Conservation (phyloP, 2,888 invertebrate genomes). For the Endotricha flammealis region DNA sequence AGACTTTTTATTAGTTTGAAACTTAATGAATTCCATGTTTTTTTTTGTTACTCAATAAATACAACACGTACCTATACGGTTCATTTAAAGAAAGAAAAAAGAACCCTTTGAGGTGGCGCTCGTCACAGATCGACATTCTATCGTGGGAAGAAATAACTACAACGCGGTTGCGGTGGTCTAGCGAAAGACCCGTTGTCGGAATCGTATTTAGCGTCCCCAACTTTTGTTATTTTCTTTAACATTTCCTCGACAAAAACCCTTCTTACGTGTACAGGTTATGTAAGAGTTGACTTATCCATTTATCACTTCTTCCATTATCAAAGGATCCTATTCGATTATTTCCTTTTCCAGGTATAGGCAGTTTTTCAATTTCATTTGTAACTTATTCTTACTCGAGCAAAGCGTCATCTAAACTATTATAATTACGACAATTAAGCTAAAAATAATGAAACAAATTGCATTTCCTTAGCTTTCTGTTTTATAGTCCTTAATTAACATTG, state of each 20-base stretch:
- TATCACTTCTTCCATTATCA: background rate
- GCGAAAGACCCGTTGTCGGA: background rate
- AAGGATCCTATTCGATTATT: no score
- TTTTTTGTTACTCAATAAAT: background rate
- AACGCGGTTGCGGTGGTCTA: background rate
- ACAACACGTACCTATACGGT: background rate
- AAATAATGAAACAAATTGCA: background rate
- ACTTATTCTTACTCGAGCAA: no score
- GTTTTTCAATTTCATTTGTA: no score
- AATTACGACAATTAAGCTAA: background rate
- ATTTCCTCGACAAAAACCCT: background rate
- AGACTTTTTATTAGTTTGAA: conserved; percentile 34
- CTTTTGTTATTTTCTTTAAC: background rate
- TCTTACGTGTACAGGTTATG: background rate
- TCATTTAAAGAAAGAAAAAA: background rate
- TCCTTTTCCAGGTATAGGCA: no score
- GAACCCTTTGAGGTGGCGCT: background rate
- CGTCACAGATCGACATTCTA: background rate
- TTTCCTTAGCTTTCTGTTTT: conserved; percentile 1
- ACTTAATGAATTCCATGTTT: background rate
- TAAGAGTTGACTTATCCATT: background rate
- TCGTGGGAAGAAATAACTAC: background rate
- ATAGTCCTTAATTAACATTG: conserved; percentile 8
- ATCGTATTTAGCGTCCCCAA: background rate
- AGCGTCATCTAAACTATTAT: background rate